phyloP scores from a whole-genome alignment of 2,113 vertebrate species.

The Falco punctatus region DNA sequence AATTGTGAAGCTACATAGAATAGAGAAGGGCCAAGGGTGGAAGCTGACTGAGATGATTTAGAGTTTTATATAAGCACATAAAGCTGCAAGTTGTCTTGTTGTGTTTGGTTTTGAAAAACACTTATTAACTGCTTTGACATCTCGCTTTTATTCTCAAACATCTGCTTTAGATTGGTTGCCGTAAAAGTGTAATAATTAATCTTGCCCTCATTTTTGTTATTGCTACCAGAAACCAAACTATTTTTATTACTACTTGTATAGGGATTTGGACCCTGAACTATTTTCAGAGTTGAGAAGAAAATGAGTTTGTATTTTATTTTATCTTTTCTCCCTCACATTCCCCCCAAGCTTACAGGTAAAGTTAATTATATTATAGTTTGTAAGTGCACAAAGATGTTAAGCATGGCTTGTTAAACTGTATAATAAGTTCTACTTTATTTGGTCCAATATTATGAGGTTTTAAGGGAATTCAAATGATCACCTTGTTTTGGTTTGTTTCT shows the following conservation, averaged over 20 bases:
- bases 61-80: constrained; percentile 15
- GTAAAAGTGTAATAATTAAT: constrained; percentile 66
- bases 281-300: constrained; percentile 45
- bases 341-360: background rate
- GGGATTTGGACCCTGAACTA: constrained; percentile 1
- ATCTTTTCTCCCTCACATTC: background rate
- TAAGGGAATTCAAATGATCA: constrained; percentile 13
- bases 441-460: background rate
- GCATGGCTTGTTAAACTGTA: background rate
- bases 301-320: constrained; percentile 39
- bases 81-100: constrained; percentile 54
- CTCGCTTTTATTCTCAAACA: constrained; percentile 42
- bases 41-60: constrained; percentile 8
- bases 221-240: constrained; percentile 66
- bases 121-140: constrained; percentile 57
- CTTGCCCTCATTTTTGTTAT: constrained; percentile 47
- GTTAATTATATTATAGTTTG: background rate
- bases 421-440: constrained; percentile 25
- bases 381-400: background rate
- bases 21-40: background rate
- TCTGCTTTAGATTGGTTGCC: constrained; percentile 66
- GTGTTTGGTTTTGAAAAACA: constrained; percentile 48
- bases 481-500: constrained; percentile 15
- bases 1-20: background rate
- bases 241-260: constrained; percentile 50